Conservation (phyloP, 2,888 invertebrate species). For the Epiblema foenella region DNA sequence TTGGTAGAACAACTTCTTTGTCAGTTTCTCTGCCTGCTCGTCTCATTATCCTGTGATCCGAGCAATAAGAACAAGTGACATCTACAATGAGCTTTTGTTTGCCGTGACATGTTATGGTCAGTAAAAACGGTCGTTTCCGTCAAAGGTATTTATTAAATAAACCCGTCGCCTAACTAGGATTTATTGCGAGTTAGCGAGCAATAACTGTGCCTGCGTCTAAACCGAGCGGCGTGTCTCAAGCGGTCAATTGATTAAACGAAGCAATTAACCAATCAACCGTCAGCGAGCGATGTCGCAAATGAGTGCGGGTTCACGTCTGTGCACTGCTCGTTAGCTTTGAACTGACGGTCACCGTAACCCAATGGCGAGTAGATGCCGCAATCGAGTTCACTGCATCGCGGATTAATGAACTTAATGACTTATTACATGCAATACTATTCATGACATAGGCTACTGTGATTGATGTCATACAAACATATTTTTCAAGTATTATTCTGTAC, state of each 20-base stretch:
- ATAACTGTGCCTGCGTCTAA: constrained; percentile 42
- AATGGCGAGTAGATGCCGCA: constrained; percentile 37
- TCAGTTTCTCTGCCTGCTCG: no score
- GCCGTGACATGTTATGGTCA: neutral
- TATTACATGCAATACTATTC: neutral
- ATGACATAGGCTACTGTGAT: neutral
- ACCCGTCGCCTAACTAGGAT: constrained; percentile 73
- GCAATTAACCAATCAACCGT: constrained; percentile 83
- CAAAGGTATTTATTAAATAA: constrained; percentile 54
- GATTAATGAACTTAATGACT: constrained; percentile 36
- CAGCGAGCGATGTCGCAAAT: constrained; percentile 79
- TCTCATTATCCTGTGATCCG: no score
- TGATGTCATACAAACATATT: neutral
- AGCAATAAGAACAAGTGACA: neutral
- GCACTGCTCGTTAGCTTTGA: constrained; percentile 53
- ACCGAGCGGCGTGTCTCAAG: constrained; percentile 72
- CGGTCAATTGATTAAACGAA: constrained; percentile 85
- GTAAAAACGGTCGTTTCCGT: neutral
- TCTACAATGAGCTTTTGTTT: neutral
- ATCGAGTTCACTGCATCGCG: constrained; percentile 32
- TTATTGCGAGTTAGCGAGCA: constrained; percentile 62
- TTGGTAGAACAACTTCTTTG: no score
- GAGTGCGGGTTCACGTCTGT: constrained; percentile 76
- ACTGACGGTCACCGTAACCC: constrained; percentile 37
- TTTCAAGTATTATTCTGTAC: no score